Base-by-base conservation (phyloP, 2,113 vertebrate genomes). In the Steatornis caripensis region DNA sequence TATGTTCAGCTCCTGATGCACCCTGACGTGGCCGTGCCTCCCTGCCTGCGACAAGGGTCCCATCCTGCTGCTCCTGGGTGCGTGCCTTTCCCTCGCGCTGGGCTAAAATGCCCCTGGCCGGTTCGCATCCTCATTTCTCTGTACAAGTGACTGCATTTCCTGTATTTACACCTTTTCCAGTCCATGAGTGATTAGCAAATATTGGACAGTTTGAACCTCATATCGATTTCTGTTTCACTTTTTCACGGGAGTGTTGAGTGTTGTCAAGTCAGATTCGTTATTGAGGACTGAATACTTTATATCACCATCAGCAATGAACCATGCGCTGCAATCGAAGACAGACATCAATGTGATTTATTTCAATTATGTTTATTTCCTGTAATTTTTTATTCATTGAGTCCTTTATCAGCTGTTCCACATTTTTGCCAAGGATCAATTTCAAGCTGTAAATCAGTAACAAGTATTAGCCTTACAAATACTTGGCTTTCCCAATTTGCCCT, bases 351-450 rank as follows among this genome's bases (percentile, higher is more conserved):
- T 84, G 88, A 96, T 84, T 94, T 86, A 81, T 90, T 93, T 96
- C 82, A 91, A 94, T 95, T 84, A 53, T 87, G 87, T 96, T 95
- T 92, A 93, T 93, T 97, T 95, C 89, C 84, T 71, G 51, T 65
- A 75, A 78, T 92, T 93, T 94, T 95, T 95, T 72, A 87, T 92
- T 95, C 86, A 84, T 61, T 4, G 9, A 75, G 61, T 89, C 37
- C 70, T 89, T 87, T 95, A 84, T 95, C 80, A 96, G 48, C 80
- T 90, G 49, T 87, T 84, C 57, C 61, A 60, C 74, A 12, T 83
- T 75, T 83, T 94, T 75, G 80, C 77, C 97, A 94, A 83, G 87
- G 57, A 93, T 96, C 91, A 89, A 53, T 94, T 97, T 91, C 61
- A 87, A 89, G 78, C 81, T 76, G 89, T 87, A 93, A 91, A 90